A percentile compares a stretch with the other conserved stretches of the same genome.
Evolutionary conservation across 2,797 vertebrate genomes (phyloP).

Genomic region (Spinus pinus): DNA sequence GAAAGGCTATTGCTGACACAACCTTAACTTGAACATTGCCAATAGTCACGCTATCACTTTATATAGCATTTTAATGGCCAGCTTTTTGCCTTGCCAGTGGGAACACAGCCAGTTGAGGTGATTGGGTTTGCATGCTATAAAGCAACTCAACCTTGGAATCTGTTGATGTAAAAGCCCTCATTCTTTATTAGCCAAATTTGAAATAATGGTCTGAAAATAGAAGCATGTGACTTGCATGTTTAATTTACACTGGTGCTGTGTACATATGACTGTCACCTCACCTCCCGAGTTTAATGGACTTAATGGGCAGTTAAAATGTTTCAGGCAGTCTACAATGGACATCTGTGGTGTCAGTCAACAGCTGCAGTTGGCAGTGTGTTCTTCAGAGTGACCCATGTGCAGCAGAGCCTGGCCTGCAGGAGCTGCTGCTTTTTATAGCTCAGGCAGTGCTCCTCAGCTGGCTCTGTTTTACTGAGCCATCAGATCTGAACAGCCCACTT

Average conservation of each 20-base stretch:
- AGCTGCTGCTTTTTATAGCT: not conserved
- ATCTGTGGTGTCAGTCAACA: not conserved
- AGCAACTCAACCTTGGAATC: constrained; percentile 37
- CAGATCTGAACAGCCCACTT: not conserved
- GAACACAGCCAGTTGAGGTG: constrained; percentile 24
- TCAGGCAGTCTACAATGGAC: not conserved
- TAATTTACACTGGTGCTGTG: not conserved
- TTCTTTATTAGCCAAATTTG: constrained; percentile 53
- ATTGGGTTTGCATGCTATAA: constrained; percentile 38
- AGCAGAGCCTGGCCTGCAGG: not conserved
- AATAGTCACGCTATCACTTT: constrained; percentile 42
- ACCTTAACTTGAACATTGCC: constrained; percentile 54
- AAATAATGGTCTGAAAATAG: constrained; percentile 48
- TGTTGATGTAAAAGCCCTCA: not conserved
- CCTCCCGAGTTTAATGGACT: not conserved
- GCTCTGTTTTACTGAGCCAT: not conserved
- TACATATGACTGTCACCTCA: not conserved
- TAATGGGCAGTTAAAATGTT: constrained; percentile 36
- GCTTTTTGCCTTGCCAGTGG: constrained; percentile 25
- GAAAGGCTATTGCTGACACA: constrained; percentile 50
- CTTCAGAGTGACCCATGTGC: not conserved
- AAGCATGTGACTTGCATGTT: constrained; percentile 8
- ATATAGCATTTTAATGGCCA: constrained; percentile 48
- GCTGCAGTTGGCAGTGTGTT: not conserved
- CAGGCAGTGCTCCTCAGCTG: not conserved